Base-by-base conservation (phyloP, 2,888 invertebrate genomes). In the Lepidonotus clava region DNA sequence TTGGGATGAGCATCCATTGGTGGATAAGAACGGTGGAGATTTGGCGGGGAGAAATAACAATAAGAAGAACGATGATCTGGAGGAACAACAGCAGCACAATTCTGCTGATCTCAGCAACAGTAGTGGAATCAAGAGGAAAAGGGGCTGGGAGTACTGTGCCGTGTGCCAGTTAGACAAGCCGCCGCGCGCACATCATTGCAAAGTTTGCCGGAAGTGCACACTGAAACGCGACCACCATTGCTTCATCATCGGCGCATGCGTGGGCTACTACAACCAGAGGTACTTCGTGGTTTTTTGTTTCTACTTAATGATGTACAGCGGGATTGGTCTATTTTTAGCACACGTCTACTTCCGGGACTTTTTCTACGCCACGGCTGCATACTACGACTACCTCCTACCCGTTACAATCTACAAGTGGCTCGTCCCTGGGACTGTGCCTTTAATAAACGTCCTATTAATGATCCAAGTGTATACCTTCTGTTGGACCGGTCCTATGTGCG, bases 201-300 rank as follows among this genome's bases (percentile, higher is more conserved):
- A 80, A 28, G 51, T 56, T 90, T 93, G 93, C 88, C 85, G 90
- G 61, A 88, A 77, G 34, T 93, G 93, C 88, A 91, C 92, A n/a
- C 86, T 93, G 28, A 92, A 92, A 83, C 88, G 92, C 0, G 92
- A 93, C 87, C 93, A 93, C 87, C 93, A 93, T 87, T 93, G 93
- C 83, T 92, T 89, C 80, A 89, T 92, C 89, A 89, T 92, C n/a
- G 92, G 92, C 14, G 88, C 88, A n/a, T 90, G 89, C 77, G 77
- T 90, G 41, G 89, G 90, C 1, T 89, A 71, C 67, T 85, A 86
- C 83, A 89, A 89, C 76, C 89, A 89, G 77, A 61, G 88, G 2
- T 89, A 86, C 76, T 89, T 89, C 46, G 76, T 86, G 1, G 40
- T 89, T 1, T 36, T 89, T 18, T 34, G 71, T 36, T 87, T 89